These are phyloP conservation scores for Catharus bicknelli DNA, from an alignment of 2,113 vertebrate species.

Conservation along the genomic window DNA sequence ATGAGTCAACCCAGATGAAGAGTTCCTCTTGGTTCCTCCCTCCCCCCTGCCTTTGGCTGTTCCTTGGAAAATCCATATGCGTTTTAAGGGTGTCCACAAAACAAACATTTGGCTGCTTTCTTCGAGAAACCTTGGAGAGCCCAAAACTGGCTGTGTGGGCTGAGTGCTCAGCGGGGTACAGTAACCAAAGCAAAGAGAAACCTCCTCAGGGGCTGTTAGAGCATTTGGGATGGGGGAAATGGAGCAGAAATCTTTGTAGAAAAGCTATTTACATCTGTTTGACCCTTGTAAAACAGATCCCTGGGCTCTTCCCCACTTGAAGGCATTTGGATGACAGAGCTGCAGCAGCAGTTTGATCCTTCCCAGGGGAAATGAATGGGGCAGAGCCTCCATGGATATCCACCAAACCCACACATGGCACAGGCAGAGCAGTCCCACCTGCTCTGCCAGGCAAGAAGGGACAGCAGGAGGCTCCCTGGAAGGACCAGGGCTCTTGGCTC, in stretches of 20 bases:
- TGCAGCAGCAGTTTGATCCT: not conserved
- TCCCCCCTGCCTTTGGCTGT: not conserved
- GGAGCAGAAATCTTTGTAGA: slow-evolving; percentile 28
- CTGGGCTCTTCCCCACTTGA: not conserved
- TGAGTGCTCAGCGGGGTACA: slow-evolving; percentile 28
- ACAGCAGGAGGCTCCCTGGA: not conserved
- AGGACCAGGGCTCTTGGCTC: not conserved
- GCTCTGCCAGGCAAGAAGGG: not conserved
- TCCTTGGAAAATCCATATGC: slow-evolving; percentile 41
- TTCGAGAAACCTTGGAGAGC: slow-evolving; percentile 26
- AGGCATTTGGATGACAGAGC: not conserved
- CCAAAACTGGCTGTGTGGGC: slow-evolving; percentile 48
- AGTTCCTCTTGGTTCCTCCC: not conserved
- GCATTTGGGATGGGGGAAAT: not conserved
- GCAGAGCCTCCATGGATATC: not conserved
- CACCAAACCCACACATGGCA: not conserved
- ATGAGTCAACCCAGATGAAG: slow-evolving; percentile 55
- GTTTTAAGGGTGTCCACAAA: slow-evolving; percentile 17
- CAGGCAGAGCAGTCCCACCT: not conserved
- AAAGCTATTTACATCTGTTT: slow-evolving; percentile 52
- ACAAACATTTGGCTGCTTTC: slow-evolving; percentile 47
- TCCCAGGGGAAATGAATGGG: not conserved
- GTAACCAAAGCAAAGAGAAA: slow-evolving; percentile 46
- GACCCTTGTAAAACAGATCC: slow-evolving; percentile 38
- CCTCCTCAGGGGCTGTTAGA: slow-evolving; percentile 15